phyloP scores from a whole-genome alignment of 2,888 invertebrate genomes.

The Fragum sueziense region DNA sequence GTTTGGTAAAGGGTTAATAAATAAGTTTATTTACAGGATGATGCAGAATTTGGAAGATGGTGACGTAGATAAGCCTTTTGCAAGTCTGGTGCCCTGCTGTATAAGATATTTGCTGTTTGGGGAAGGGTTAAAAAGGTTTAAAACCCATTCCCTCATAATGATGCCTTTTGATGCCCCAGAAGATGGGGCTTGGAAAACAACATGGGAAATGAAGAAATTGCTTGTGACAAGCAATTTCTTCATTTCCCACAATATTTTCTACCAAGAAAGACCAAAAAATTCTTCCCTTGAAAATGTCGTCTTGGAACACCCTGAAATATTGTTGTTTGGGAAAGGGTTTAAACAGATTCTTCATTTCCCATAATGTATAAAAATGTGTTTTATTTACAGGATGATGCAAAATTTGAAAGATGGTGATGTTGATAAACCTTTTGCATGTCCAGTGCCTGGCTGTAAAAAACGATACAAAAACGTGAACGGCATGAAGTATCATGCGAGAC shows the following conservation, averaged over 20 bases:
- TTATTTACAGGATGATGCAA: constrained; percentile 76
- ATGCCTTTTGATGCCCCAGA: constrained; percentile 89
- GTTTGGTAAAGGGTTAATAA: no score
- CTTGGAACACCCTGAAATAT: no score
- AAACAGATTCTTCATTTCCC: no score
- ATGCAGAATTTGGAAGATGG: constrained; percentile 74
- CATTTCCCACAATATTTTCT: no score
- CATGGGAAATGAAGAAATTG: no score
- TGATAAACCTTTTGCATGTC: constrained; percentile 92
- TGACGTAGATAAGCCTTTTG: constrained; percentile 89
- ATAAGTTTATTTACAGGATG: constrained; percentile 65
- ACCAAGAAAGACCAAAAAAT: no score
- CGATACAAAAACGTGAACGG: constrained; percentile 94
- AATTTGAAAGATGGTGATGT: constrained; percentile 79
- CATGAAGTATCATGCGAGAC: constrained; percentile 93
- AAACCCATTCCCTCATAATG: constrained; percentile 93
- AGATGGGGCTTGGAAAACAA: no score
- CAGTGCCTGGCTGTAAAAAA: constrained; percentile 93
- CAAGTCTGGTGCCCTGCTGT: constrained; percentile 93
- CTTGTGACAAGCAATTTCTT: no score
- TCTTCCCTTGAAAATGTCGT: no score
- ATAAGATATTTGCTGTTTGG: constrained; percentile 94
- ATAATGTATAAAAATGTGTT: no score
- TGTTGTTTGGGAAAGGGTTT: no score
- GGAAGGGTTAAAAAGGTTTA: constrained; percentile 94